Percentiles rank a stretch among this genome's conserved stretches.
Evolutionary conservation across 1,140 invertebrate genomes (phyloP).

Genomic region (Ladona fulva): DNA sequence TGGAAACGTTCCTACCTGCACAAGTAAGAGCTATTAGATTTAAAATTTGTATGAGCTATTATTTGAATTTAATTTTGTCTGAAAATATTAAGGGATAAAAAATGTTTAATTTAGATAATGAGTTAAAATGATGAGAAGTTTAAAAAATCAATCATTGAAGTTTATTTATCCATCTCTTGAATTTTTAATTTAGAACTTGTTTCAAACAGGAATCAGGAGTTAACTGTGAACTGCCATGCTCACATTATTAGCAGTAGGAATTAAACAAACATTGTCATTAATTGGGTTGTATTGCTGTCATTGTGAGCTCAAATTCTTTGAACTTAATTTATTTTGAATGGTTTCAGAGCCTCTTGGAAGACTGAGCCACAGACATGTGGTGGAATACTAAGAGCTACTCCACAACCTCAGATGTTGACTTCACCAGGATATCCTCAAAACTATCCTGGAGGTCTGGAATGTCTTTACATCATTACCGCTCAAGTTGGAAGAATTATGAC

Average conservation of each 20-base stretch:
- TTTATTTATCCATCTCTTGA: no score
- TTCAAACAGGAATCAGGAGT: no score
- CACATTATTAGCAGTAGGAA: no score
- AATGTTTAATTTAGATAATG: background rate
- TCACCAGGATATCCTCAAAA: slow-evolving; percentile 86
- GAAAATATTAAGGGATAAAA: background rate
- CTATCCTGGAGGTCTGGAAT: slow-evolving; percentile 90
- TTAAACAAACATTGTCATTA: no score
- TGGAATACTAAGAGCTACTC: slow-evolving; percentile 68
- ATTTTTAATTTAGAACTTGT: no score
- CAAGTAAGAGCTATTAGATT: slow-evolving; percentile 50
- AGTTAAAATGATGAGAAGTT: no score
- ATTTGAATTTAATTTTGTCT: background rate
- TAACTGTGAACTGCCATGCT: no score
- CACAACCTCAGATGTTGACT: slow-evolving; percentile 70
- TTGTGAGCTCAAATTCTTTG: no score
- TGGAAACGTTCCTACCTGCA: slow-evolving; percentile 77
- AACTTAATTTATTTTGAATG: slow-evolving; percentile 16
- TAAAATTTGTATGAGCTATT: no score
- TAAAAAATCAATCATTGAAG: no score
- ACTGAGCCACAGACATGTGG: slow-evolving; percentile 85
- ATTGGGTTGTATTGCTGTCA: no score
- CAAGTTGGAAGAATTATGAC: slow-evolving; percentile 80
- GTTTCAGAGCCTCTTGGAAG: slow-evolving; percentile 74
- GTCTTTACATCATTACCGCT: slow-evolving; percentile 83